Evolutionary conservation across 2,113 vertebrate species (phyloP).

Genomic region (Microtus oregoni): DNA sequence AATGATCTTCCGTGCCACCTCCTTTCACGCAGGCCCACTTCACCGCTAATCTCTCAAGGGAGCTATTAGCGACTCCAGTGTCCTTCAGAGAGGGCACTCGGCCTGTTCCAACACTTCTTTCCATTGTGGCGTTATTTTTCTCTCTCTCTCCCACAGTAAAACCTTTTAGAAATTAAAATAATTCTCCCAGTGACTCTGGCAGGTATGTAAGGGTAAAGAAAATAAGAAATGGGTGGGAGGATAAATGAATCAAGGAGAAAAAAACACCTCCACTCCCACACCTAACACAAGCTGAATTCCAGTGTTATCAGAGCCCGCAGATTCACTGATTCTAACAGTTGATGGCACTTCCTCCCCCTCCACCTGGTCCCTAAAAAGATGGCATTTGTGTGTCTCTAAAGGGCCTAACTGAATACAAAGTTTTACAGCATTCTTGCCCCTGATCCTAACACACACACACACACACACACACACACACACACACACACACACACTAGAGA

Average conservation of each 20-base stretch:
- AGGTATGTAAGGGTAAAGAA: slow-evolving; percentile 29
- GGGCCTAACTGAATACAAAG: slow-evolving; percentile 4
- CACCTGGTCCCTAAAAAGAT: slow-evolving; percentile 11
- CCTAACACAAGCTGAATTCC: slow-evolving; percentile 28
- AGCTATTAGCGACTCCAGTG: slow-evolving; percentile 80
- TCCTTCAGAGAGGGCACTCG: slow-evolving; percentile 79
- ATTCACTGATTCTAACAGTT: slow-evolving; percentile 7
- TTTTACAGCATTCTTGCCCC: neutral
- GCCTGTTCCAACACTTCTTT: slow-evolving; percentile 76
- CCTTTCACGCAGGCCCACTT: slow-evolving; percentile 79
- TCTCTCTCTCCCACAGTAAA: slow-evolving; percentile 56
- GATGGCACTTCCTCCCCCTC: neutral
- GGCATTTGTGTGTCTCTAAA: slow-evolving; percentile 45
- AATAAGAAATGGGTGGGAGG: slow-evolving; percentile 56
- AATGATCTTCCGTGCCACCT: slow-evolving; percentile 76
- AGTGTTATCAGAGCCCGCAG: slow-evolving; percentile 34
- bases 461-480: too few relatives aligned
- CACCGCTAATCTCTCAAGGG: slow-evolving; percentile 75
- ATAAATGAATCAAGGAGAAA: slow-evolving; percentile 57
- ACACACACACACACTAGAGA: neutral
- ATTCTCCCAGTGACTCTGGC: slow-evolving; percentile 60
- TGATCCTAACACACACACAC: neutral
- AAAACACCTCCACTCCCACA: slow-evolving; percentile 14
- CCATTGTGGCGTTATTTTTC: slow-evolving; percentile 55
- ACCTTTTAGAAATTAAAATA: slow-evolving; percentile 81